Percentiles rank a stretch among this genome's conserved stretches.
Evolutionary conservation across 2,888 invertebrate genomes (phyloP).

Genomic region (Acrobasis suavella): DNA sequence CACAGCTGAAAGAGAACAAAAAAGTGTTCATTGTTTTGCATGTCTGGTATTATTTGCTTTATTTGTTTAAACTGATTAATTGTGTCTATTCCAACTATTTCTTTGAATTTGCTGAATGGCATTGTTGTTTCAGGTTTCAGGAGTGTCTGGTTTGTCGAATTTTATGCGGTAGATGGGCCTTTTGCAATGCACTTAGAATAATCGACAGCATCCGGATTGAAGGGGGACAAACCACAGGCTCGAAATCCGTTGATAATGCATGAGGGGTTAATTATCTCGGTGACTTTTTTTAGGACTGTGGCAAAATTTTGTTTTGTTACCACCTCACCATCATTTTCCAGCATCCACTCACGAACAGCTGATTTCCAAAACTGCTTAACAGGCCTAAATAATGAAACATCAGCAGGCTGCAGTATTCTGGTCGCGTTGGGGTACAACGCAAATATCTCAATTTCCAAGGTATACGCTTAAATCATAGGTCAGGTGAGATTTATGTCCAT

Average conservation of each 20-base stretch:
- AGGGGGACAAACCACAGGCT: background rate
- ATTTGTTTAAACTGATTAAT: conserved; percentile 18
- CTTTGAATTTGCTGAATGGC: conserved; percentile 8
- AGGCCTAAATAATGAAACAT: conserved; percentile 12
- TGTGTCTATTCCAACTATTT: conserved; percentile 13
- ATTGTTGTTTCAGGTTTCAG: conserved; percentile 9
- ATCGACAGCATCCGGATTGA: conserved; percentile 11
- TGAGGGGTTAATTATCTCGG: background rate
- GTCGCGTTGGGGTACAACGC: background rate
- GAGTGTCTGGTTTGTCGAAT: background rate
- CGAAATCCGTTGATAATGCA: background rate
- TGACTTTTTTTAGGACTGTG: conserved; percentile 10
- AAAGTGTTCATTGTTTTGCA: conserved; percentile 21
- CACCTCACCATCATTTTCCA: conserved; percentile 17
- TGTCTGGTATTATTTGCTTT: conserved; percentile 19
- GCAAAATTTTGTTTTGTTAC: conserved; percentile 25
- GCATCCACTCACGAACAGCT: conserved; percentile 15
- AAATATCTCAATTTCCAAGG: background rate
- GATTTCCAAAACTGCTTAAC: conserved; percentile 19
- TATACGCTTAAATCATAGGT: background rate
- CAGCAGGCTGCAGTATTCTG: no score
- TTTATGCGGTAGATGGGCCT: background rate
- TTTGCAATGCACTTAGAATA: conserved; percentile 11
- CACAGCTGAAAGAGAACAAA: conserved; percentile 20
- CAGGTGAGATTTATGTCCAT: background rate